Evolutionary conservation across 2,113 vertebrate species (phyloP), one percentile per base, ranked within the genome.

Genomic region (Perca fluviatilis): DNA sequence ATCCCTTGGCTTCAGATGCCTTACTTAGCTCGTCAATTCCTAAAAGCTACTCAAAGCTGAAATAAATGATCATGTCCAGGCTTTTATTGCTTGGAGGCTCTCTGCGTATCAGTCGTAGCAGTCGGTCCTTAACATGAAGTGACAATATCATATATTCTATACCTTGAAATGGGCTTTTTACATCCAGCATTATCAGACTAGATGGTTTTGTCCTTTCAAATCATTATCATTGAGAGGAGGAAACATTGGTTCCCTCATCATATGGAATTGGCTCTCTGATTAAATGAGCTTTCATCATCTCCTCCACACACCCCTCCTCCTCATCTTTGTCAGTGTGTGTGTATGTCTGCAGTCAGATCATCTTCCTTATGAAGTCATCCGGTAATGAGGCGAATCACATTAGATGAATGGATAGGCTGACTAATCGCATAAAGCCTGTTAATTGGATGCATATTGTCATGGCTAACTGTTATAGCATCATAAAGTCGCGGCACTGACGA

Each of bases 401-500:
- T 87, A 93, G 94, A 92, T 91, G 90, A 92, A 88, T 87, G 86
- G 92, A 93, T 92, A 79, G 82, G 84, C 79, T 82, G 79, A 83
- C 89, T 95, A 93, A 94, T 94, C 76, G 62, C 88, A 93, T 92
- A 89, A 92, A 89, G 88, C 85, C 88, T 86, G 87, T 91, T 94
- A 95, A 95, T 93, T 94, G 90, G 92, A 94, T 92, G 89, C 90
- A 87, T 93, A 94, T 93, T 93, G 92, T 93, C 90, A 88, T 81
- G 88, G 82, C 76, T 86, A 90, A 92, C 90, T 89, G 86, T 94
- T 93, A 91, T 89, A 70, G 82, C 86, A 85, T 93, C 86, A 87
- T 93, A 91, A 90, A 89, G 84, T 54, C 74, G 27, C 49, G 3
- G 57, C 46, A 68, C 80, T 63, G 70, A 84, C 72, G 83, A 86